Conservation (phyloP, 2,888 invertebrate species). For the Nemotelus nigrinus region DNA sequence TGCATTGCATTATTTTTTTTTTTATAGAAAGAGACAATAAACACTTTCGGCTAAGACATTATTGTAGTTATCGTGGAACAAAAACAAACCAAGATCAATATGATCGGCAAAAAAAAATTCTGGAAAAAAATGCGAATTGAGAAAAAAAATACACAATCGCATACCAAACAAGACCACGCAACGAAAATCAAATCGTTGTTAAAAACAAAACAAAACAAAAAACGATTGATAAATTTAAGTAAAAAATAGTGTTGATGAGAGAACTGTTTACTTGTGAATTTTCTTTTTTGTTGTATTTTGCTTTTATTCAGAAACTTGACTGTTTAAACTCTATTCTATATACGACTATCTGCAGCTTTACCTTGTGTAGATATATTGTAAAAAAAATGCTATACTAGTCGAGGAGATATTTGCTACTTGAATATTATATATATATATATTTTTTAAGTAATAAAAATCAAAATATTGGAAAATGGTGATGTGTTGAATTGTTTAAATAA, state of each 20-base stretch:
- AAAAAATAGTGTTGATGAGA: neutral
- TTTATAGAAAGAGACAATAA: too few relatives aligned
- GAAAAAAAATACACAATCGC: too few relatives aligned
- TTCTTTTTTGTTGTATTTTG: slow-evolving; percentile 1
- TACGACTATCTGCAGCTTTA: neutral
- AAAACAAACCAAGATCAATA: too few relatives aligned
- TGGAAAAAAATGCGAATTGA: too few relatives aligned
- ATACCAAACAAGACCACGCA: too few relatives aligned
- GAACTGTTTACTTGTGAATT: neutral
- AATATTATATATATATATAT: neutral
- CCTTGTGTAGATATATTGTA: neutral
- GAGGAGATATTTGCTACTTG: slow-evolving; percentile 14
- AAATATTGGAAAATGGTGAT: too few relatives aligned
- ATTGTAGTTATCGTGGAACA: too few relatives aligned
- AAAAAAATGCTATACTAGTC: slow-evolving; percentile 21
- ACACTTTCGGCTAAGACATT: too few relatives aligned
- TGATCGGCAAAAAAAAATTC: too few relatives aligned
- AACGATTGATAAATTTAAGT: neutral
- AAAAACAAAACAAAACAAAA: slow-evolving; percentile 6
- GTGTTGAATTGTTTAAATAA: too few relatives aligned
- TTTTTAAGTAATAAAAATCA: slow-evolving; percentile 4
- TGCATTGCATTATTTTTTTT: too few relatives aligned
- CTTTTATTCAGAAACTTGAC: neutral
- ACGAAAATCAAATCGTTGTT: neutral
- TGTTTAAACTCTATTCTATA: slow-evolving; percentile 3